phyloP scores from a whole-genome alignment of 2,113 vertebrate species.

The human region GRCh38 chr12:120814501-120815000 shows the following conservation, averaged over 20 bases:
- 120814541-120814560: background rate
- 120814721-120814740: background rate
- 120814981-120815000: background rate
- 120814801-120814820: background rate
- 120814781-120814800: background rate
- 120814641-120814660: background rate
- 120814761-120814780: background rate
- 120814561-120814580: background rate
- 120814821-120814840: background rate
- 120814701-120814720: background rate
- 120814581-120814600: background rate
- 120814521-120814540: background rate
- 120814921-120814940: background rate
- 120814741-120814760: background rate
- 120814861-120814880: background rate
- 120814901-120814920: background rate
- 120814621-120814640: background rate
- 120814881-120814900: background rate
- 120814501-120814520: background rate
- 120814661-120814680: background rate
- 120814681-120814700: background rate
- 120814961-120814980: background rate
- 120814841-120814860: background rate
- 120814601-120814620: background rate
- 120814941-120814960: background rate